Evolutionary conservation across 1,140 invertebrate genomes (phyloP).

Genomic region (Drosophila arizonae): DNA sequence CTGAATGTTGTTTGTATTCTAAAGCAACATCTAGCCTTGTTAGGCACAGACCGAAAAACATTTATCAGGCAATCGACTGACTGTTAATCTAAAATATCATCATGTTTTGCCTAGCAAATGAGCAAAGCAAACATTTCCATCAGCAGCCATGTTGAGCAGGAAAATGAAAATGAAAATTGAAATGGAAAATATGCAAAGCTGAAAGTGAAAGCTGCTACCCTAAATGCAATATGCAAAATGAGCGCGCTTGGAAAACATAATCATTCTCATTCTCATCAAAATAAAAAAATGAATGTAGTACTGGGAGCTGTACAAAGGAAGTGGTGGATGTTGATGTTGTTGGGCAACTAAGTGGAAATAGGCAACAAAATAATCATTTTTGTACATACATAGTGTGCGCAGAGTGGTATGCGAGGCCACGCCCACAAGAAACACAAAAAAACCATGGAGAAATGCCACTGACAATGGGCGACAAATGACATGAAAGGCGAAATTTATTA

Average conservation of each 20-base stretch:
- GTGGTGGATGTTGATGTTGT: neutral
- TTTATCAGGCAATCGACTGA: neutral
- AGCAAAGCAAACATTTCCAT: slow-evolving; percentile 23
- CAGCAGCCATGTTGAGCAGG: slow-evolving; percentile 14
- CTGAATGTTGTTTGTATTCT: neutral
- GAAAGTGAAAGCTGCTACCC: slow-evolving; percentile 39
- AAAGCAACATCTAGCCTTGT: slow-evolving; percentile 6
- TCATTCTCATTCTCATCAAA: slow-evolving; percentile 69
- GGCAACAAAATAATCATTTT: slow-evolving; percentile 44
- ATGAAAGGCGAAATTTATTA: slow-evolving; percentile 69
- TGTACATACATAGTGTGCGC: slow-evolving; percentile 20
- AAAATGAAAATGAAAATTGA: slow-evolving; percentile 18
- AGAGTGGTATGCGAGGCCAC: slow-evolving; percentile 57
- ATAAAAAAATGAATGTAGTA: slow-evolving; percentile 44
- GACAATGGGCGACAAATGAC: slow-evolving; percentile 77
- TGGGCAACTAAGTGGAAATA: slow-evolving; percentile 17
- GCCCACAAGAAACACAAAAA: slow-evolving; percentile 19
- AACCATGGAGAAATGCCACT: slow-evolving; percentile 34
- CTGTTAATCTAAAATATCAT: slow-evolving; percentile 9
- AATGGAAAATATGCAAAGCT: slow-evolving; percentile 2
- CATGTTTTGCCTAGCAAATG: slow-evolving; percentile 9
- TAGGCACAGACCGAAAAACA: slow-evolving; percentile 10
- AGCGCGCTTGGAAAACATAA: slow-evolving; percentile 56
- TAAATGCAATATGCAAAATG: slow-evolving; percentile 59
- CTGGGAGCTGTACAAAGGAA: slow-evolving; percentile 22